Base-by-base conservation (phyloP, 1,140 invertebrate genomes). In the Eurosta solidaginis region DNA sequence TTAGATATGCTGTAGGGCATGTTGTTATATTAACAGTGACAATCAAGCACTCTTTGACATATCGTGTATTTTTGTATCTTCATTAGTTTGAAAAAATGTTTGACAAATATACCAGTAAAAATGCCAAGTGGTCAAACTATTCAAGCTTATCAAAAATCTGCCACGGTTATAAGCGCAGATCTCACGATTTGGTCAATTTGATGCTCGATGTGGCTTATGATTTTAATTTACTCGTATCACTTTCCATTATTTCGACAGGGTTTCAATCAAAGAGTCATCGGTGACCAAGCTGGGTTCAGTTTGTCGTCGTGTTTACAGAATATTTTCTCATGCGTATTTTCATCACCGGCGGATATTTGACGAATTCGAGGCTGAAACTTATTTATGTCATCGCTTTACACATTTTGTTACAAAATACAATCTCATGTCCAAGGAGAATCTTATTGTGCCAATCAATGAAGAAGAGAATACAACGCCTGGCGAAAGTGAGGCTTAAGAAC, bases 271-370 rank as follows among this genome's bases (percentile, higher is more conserved):
- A 89, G 98, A 99, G 87, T 97, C 98, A 22, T 99, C 97, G 20
- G 97, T 99, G 74, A 94, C 96, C 29, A 99, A 99, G 89, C 89
- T 99, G 80, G 98, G 98, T 79, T 99, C 98, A 27, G 97, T 99
- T 4, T 99, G 98, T 89, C 92, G 98, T 82, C 92, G 98, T 84
- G 97, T 99, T 1, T 99, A 99, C 87, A 92, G 98, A 90, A 99
- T 99, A 85, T 99, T 99, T 89, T 99, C 98, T 40, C 98, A 99
- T 90, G 98, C 98, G 33, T 99, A 98, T 88, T 99, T 97, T 88
- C 98, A 99, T 90, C 98, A 99, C 89, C 91, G 96, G 83, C 91
- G 92, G 80, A 94, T 99, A 87, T 99, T 99, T 91, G 97, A 99
- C 90, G 95, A 97, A 83, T 99, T 99, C 91, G 98, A 99, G 92